Percentiles rank a stretch among this genome's conserved stretches.
Evolutionary conservation across 2,888 invertebrate genomes (phyloP).

Genomic region (Slavum lentiscoides): DNA sequence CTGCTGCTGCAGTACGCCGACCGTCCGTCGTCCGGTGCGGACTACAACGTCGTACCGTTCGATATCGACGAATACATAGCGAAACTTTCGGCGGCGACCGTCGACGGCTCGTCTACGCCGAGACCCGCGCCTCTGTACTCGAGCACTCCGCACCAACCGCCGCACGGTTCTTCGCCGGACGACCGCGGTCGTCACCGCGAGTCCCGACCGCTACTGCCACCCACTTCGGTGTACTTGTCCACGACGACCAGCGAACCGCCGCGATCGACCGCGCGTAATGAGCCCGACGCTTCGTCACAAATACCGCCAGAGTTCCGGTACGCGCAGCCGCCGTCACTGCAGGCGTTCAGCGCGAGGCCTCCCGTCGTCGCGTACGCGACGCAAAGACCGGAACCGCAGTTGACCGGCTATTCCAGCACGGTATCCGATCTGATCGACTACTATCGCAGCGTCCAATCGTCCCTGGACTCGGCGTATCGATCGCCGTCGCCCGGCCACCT

Average conservation of each 20-base stretch:
- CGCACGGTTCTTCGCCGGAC: background rate
- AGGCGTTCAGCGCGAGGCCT: conserved; percentile 29
- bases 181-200: background rate
- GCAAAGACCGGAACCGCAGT: conserved; percentile 13
- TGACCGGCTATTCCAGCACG: conserved; percentile 34
- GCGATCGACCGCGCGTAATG: conserved; percentile 22
- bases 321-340: background rate
- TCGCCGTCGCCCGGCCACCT: conserved; percentile 25
- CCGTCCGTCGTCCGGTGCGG: background rate
- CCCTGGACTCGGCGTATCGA: conserved; percentile 40
- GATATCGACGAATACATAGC: conserved; percentile 27
- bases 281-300: conserved; percentile 17
- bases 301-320: conserved; percentile 4
- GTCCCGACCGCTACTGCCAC: background rate
- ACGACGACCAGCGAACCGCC: conserved; percentile 27
- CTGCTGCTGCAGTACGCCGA: background rate
- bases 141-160: background rate
- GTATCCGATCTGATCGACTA: conserved; percentile 28
- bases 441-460: conserved; percentile 29
- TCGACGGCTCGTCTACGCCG: conserved; percentile 3
- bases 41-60: conserved; percentile 8
- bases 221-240: conserved; percentile 31
- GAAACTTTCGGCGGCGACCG: conserved; percentile 1
- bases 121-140: conserved; percentile 2
- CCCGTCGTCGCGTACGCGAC: conserved; percentile 28